Evolutionary conservation across 1,140 invertebrate genomes (phyloP).

Genomic region (Lasaia peninsularis): DNA sequence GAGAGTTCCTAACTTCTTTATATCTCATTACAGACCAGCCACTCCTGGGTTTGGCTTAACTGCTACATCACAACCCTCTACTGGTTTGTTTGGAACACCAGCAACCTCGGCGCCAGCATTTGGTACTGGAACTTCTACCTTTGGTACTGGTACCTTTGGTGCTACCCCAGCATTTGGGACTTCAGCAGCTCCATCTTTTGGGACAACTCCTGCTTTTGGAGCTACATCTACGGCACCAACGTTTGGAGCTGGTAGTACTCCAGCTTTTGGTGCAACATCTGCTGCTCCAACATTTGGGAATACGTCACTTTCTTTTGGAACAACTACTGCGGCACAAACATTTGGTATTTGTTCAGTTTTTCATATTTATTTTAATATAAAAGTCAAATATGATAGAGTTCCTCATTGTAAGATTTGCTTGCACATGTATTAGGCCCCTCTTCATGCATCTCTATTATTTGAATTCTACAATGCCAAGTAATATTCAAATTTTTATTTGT

Average conservation of each 20-base stretch:
- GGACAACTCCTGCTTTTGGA: slow-evolving; percentile 36
- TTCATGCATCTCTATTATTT: too few relatives aligned
- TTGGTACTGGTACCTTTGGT: slow-evolving; percentile 43
- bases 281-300: slow-evolving; percentile 30
- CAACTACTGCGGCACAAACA: slow-evolving; percentile 21
- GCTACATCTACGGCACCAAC: slow-evolving; percentile 23
- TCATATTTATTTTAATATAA: too few relatives aligned
- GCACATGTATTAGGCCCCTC: not conserved
- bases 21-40: slow-evolving; percentile 40
- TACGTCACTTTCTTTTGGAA: slow-evolving; percentile 20
- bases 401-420: too few relatives aligned
- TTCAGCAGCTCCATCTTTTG: slow-evolving; percentile 33
- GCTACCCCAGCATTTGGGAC: slow-evolving; percentile 48
- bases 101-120: slow-evolving; percentile 48
- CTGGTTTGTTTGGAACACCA: slow-evolving; percentile 52
- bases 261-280: slow-evolving; percentile 37
- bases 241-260: slow-evolving; percentile 36
- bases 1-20: not conserved
- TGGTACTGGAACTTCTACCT: slow-evolving; percentile 34
- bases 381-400: too few relatives aligned
- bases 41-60: slow-evolving; percentile 61
- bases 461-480: too few relatives aligned
- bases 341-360: slow-evolving; percentile 29
- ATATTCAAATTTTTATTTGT: too few relatives aligned
- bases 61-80: slow-evolving; percentile 50